Percentiles rank a stretch among this genome's conserved stretches.
These are phyloP conservation scores for Anthoscopus minutus DNA, from an alignment of 2,113 vertebrate genomes.

Conservation along the genomic window DNA sequence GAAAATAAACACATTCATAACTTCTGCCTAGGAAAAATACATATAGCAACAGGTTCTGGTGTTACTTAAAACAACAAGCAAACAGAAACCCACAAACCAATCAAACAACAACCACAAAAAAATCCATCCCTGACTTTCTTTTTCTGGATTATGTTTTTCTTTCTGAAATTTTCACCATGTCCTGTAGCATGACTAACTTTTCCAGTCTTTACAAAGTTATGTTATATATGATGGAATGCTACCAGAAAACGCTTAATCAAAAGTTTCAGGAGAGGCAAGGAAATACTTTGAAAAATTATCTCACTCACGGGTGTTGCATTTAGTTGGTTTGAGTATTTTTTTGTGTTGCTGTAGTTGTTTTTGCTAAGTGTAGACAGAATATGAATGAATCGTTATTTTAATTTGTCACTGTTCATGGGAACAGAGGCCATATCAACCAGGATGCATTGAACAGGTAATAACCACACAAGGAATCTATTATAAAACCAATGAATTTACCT, in stretches of 20 bases:
- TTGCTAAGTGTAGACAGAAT: background rate
- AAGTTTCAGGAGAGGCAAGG: background rate
- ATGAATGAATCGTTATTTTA: background rate
- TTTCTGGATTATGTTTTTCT: background rate
- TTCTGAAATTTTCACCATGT: background rate
- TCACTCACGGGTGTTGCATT: background rate
- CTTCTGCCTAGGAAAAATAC: background rate
- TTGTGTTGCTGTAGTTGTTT: background rate
- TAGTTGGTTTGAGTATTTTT: background rate
- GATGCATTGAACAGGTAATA: background rate
- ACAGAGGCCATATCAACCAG: background rate
- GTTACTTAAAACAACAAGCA: background rate
- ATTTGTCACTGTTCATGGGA: background rate
- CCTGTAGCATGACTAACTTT: background rate
- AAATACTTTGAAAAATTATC: background rate
- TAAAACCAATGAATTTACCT: background rate
- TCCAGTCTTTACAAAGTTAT: background rate
- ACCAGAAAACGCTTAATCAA: background rate
- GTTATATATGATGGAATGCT: background rate
- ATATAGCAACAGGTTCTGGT: background rate
- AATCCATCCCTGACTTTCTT: background rate
- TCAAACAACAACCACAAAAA: background rate
- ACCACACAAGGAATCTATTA: background rate
- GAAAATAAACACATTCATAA: background rate
- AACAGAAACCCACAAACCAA: background rate